These are phyloP conservation scores for Cryptoprocta ferox DNA, from an alignment of 2,797 vertebrate genomes.

Conservation along the genomic window DNA sequence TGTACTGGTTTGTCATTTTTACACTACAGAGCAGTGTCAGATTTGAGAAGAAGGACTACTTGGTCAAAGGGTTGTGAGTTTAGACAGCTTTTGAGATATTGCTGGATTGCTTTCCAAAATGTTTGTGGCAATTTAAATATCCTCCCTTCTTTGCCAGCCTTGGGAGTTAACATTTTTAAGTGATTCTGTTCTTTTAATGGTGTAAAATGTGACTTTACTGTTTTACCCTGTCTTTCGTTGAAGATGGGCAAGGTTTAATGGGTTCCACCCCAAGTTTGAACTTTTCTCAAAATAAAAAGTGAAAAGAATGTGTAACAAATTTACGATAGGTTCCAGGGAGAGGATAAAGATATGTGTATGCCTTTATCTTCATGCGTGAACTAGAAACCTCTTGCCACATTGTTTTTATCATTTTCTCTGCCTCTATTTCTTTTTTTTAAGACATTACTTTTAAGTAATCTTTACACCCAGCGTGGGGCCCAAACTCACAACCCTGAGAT, in stretches of 20 bases:
- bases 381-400: background rate
- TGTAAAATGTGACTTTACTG: constrained; percentile 46
- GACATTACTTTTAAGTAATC: too few species aligned
- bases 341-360: background rate
- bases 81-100: constrained; percentile 33
- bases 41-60: constrained; percentile 25
- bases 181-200: constrained; percentile 24
- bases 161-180: constrained; percentile 42
- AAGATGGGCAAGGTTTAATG: constrained; percentile 38
- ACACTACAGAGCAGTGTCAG: background rate
- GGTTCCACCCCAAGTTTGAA: background rate
- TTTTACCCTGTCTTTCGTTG: constrained; percentile 1
- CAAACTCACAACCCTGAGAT: too few species aligned
- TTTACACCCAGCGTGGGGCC: too few species aligned
- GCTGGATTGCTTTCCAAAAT: constrained; percentile 50
- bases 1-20: constrained; percentile 40
- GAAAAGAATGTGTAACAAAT: background rate
- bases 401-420: background rate
- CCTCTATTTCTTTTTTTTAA: background rate
- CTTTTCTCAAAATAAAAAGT: constrained; percentile 46
- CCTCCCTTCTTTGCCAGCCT: background rate
- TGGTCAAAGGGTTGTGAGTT: constrained; percentile 38
- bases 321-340: background rate
- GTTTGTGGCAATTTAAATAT: constrained; percentile 42
- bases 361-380: background rate